Percentiles rank a stretch among this genome's conserved stretches.
Evolutionary conservation across 2,113 vertebrate genomes (phyloP).

Genomic region (Etia nguti): DNA sequence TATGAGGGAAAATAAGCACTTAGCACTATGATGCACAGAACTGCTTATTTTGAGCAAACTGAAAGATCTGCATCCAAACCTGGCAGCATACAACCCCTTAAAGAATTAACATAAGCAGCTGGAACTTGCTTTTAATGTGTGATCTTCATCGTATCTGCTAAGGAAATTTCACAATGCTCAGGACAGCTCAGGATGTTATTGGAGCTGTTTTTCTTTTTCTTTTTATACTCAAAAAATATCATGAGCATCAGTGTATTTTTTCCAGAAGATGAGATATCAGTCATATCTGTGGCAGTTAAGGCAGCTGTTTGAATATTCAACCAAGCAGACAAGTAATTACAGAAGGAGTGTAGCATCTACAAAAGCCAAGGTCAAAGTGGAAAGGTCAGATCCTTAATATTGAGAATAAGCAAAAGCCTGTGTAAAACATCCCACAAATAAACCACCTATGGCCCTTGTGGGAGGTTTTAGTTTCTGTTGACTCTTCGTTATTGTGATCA

Average conservation of each 20-base stretch:
- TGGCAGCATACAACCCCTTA: background rate
- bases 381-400: slow-evolving; percentile 25
- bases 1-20: background rate
- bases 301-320: background rate
- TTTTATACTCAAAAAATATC: background rate
- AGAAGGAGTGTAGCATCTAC: background rate
- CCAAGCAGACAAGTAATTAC: background rate
- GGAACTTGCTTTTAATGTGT: background rate
- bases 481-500: background rate
- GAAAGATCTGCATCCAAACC: background rate
- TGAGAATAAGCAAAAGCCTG: background rate
- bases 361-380: background rate
- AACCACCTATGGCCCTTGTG: background rate
- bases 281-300: background rate
- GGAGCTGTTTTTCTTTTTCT: background rate
- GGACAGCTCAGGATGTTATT: background rate
- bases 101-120: background rate
- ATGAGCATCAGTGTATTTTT: background rate
- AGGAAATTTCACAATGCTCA: background rate
- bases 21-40: background rate
- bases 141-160: background rate
- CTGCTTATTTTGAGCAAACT: background rate
- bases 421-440: background rate
- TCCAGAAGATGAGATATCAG: background rate
- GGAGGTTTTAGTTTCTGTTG: slow-evolving; percentile 29